Base-by-base conservation (phyloP, 2,113 vertebrate genomes). In the Hydrolagus affinis region DNA sequence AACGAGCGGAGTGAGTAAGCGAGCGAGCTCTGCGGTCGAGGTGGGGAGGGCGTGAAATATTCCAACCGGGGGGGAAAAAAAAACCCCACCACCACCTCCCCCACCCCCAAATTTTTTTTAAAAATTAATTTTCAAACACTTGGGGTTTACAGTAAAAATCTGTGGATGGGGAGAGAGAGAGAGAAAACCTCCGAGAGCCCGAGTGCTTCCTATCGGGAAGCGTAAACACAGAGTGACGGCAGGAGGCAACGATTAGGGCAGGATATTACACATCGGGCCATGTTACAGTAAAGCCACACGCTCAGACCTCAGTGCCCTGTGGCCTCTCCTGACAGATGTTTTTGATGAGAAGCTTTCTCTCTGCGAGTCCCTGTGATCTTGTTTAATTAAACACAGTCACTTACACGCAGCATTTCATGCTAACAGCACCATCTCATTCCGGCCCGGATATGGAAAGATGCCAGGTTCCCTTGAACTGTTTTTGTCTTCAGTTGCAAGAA, bases 341-440 rank as follows among this genome's bases (percentile, higher is more conserved):
- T 85, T 44, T 9, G 85, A 86, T 86, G 86, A 87, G 87, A 72
- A 73, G 78, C 78, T 83, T 44, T 44, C 78, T 32, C 78, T 68
- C 17, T 83, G 23, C 25, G 62, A 83, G 78, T 32, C 25, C 86
- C 85, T 86, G 85, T 87, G 87, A 87, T 87, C 87, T 85, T 86
- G 74, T 88, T 88, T 88, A 88, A 88, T 88, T 88, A 88, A 88
- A 87, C 85, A 70, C 87, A 87, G 86, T 85, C 87, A 86, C 87
- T 87, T 78, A 71, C 85, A 19, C 57, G 70, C 80, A 44, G 60
- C 77, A 80, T 64, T 64, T 80, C 77, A 80, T 80, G 77, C 77
- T 80, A 80, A 80, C 77, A 80, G 77, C 77, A 80, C 77, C 77
- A 83, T 83, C 78, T 83, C 23, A 68, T 83, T 83, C 78, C 60